A percentile compares a stretch with the other conserved stretches of the same genome.
Evolutionary conservation across 2,113 vertebrate genomes (phyloP).

Genomic region (Gadus macrocephalus): DNA sequence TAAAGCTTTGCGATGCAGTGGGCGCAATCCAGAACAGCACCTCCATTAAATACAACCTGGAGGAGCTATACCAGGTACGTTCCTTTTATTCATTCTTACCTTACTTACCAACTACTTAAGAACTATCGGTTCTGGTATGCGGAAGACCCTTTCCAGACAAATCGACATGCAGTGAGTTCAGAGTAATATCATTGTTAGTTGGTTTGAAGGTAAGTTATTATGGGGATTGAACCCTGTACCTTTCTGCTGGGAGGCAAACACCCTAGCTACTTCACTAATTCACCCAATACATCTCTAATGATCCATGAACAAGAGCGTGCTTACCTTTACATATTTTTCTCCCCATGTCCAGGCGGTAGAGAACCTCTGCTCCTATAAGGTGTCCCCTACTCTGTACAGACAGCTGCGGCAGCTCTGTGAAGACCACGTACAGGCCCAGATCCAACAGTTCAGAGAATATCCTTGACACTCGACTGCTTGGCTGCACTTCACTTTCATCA

Average conservation of each 20-base stretch:
- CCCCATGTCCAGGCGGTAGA: constrained; percentile 84
- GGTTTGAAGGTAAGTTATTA: too few relatives aligned
- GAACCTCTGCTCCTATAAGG: constrained; percentile 99
- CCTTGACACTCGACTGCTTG: constrained; percentile 32
- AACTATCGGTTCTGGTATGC: too few relatives aligned
- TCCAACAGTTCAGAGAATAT: constrained; percentile 95
- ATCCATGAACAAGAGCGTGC: too few relatives aligned
- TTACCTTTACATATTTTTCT: constrained; percentile 11
- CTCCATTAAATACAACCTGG: constrained; percentile 97
- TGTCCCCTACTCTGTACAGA: constrained; percentile 96
- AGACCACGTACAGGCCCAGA: constrained; percentile 97
- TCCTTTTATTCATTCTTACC: background rate
- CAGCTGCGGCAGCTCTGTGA: constrained; percentile 96
- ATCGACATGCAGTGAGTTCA: too few relatives aligned
- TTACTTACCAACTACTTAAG: background rate
- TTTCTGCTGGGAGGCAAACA: too few relatives aligned
- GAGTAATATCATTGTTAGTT: too few relatives aligned
- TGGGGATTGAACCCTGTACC: too few relatives aligned
- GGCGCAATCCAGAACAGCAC: constrained; percentile 98
- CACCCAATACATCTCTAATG: too few relatives aligned
- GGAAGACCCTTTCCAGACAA: background rate
- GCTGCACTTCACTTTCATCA: too few relatives aligned
- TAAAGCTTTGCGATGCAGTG: constrained; percentile 95
- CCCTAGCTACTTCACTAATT: too few relatives aligned
- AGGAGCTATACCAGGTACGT: constrained; percentile 95